A percentile compares a stretch with the other conserved stretches of the same genome.
phyloP scores from a whole-genome alignment of 2,797 vertebrate genomes.

The Alosa sapidissima region DNA sequence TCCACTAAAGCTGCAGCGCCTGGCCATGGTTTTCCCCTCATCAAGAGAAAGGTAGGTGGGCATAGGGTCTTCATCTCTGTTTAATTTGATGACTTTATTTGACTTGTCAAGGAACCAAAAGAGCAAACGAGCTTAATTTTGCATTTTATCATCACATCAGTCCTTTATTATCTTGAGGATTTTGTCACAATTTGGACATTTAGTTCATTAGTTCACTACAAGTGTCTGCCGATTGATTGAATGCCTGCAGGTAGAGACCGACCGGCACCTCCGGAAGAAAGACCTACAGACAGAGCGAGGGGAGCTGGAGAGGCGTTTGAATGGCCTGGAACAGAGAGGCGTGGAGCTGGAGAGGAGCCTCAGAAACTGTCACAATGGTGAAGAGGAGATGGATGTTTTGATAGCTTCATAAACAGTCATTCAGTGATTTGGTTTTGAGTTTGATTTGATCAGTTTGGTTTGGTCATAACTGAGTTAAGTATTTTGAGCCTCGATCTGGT shows the following conservation, averaged over 20 bases:
- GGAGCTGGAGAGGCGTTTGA: conserved; percentile 78
- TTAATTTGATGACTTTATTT: background rate
- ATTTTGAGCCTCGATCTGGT: background rate
- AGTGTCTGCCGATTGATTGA: background rate
- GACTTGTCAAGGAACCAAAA: background rate
- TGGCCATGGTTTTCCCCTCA: conserved; percentile 86
- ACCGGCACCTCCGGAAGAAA: conserved; percentile 75
- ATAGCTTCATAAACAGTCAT: background rate
- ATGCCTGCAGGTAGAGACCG: conserved; percentile 81
- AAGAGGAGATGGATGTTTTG: background rate
- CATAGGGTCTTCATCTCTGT: background rate
- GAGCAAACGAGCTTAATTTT: background rate
- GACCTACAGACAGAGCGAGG: conserved; percentile 82
- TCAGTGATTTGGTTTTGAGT: background rate
- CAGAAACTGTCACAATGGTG: conserved; percentile 76
- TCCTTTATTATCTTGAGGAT: background rate
- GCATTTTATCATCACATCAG: background rate
- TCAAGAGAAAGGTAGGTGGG: conserved; percentile 87
- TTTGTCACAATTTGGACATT: background rate
- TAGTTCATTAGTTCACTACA: background rate
- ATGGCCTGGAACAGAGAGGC: conserved; percentile 81
- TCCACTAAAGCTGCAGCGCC: conserved; percentile 77
- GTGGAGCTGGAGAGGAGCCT: conserved; percentile 83
- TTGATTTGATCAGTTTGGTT: background rate
- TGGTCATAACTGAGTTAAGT: background rate